A percentile compares a stretch with the other conserved stretches of the same genome.
Conservation (phyloP, 1,140 invertebrate genomes). For the Heliconius eleuchia region DNA sequence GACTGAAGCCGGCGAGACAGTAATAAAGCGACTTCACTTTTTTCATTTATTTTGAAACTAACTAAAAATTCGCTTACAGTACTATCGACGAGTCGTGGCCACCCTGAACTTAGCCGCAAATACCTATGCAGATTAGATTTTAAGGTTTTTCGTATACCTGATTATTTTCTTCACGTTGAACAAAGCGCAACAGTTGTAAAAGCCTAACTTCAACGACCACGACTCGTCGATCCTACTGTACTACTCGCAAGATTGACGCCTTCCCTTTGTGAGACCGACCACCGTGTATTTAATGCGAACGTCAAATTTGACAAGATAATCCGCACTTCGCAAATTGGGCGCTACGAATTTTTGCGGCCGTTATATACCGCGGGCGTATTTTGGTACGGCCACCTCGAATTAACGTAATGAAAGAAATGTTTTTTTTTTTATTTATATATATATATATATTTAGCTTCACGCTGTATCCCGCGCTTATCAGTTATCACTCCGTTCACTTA, state of each 20-base stretch:
- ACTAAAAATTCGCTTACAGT: constrained; percentile 58
- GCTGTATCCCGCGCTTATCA: neutral
- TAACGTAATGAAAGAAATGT: neutral
- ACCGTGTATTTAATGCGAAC: constrained; percentile 59
- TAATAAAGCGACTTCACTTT: constrained; percentile 59
- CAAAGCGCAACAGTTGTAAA: too few relatives aligned
- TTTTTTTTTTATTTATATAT: neutral
- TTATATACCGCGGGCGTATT: constrained; percentile 23
- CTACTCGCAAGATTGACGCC: constrained; percentile 51
- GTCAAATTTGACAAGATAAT: constrained; percentile 72
- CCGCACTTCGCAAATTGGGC: constrained; percentile 40
- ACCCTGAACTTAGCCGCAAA: too few relatives aligned
- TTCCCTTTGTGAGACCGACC: constrained; percentile 52
- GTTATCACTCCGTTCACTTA: neutral
- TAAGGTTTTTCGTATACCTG: too few relatives aligned
- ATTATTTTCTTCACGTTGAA: too few relatives aligned
- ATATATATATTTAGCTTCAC: neutral
- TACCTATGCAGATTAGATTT: too few relatives aligned
- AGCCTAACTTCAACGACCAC: too few relatives aligned
- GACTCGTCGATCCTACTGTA: constrained; percentile 12
- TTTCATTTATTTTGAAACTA: constrained; percentile 72
- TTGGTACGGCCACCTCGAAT: neutral
- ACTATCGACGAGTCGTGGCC: too few relatives aligned
- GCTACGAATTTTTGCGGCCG: constrained; percentile 26
- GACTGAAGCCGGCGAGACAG: constrained; percentile 66